Evolutionary conservation across 2,797 vertebrate genomes (phyloP), one percentile per base, ranked within the genome.

Genomic region (Labroides dimidiatus): DNA sequence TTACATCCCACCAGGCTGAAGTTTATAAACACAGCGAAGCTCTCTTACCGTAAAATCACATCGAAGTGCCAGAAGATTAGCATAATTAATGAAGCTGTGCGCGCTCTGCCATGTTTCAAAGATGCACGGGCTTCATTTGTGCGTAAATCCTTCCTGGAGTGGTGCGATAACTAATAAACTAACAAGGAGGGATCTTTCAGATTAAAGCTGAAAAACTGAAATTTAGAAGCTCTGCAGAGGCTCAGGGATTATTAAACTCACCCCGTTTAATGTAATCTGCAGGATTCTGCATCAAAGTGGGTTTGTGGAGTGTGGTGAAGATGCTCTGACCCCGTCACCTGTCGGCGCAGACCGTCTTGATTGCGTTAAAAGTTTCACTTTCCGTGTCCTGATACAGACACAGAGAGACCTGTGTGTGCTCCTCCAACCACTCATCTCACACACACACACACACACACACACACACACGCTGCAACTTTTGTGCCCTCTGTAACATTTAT

Each of bases 11-110:
- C 20, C 21, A 20, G 36, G 10, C 33, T 47, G 15, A 4, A 39
- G 37, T 44, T 16, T 20, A 55, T 21, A 39, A 64, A 51, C 48
- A 23, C 64, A 57, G 17, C 17, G 17, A 42, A 6, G 47, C 55
- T 44, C 27, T 51, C 0, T 58, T 4, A 27, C 7, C 39, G 11
- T 21, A 19, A 19, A 42, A 43, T 44, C 47, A 23, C 6, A 2
- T 17, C 8, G 12, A 4, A 10, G 10, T 33, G 20, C 61, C 1
- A 30, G 17, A 21, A 39, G 37, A 59, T 58, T 44, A 33, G 8
- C 21, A 37, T 11, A 10, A 58, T 42, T 19, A 15, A 24, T 20
- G 6, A 33, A 58, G 54, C 16, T 23, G 8, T 12, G 4, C 11
- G 30, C 39, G 27, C 20, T 55, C 30, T 19, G 30, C 37, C 17